Evolutionary conservation across 2,888 invertebrate genomes (phyloP).

Genomic region (Hermaeophaga mercurialis): DNA sequence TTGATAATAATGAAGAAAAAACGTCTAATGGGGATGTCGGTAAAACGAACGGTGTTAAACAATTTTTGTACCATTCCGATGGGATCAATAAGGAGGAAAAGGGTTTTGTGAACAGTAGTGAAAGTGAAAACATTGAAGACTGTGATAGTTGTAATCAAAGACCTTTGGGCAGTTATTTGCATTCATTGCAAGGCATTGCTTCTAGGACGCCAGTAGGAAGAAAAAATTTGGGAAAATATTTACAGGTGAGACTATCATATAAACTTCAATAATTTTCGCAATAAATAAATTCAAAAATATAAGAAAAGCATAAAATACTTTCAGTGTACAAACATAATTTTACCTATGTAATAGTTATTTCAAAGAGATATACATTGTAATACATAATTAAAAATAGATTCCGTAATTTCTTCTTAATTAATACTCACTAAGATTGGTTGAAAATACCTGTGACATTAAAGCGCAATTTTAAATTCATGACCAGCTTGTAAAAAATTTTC

Average conservation of each 20-base stretch:
- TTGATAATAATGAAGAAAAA: constrained; percentile 7
- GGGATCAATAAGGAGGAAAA: constrained; percentile 20
- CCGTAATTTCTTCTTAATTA: too few species aligned
- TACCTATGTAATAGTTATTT: too few species aligned
- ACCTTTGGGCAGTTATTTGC: constrained; percentile 55
- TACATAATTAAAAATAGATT: too few species aligned
- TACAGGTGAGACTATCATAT: constrained; percentile 50
- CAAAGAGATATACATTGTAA: too few species aligned
- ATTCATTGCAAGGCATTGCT: constrained; percentile 54
- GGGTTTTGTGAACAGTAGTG: constrained; percentile 29
- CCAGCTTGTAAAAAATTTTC: too few species aligned
- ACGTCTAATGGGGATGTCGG: background rate
- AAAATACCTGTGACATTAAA: too few species aligned
- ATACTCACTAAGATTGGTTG: too few species aligned
- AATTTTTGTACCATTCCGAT: constrained; percentile 37
- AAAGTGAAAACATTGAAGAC: constrained; percentile 38
- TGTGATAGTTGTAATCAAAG: constrained; percentile 44
- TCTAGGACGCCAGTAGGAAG: constrained; percentile 56
- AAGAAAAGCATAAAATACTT: too few species aligned
- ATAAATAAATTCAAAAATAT: too few species aligned
- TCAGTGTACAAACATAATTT: too few species aligned
- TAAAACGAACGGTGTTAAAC: constrained; percentile 26
- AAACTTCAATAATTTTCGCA: too few species aligned
- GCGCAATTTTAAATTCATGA: too few species aligned
- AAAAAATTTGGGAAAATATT: constrained; percentile 54